phyloP scores from a whole-genome alignment of 2,797 vertebrate genomes.

The Anguilla obscura region DNA sequence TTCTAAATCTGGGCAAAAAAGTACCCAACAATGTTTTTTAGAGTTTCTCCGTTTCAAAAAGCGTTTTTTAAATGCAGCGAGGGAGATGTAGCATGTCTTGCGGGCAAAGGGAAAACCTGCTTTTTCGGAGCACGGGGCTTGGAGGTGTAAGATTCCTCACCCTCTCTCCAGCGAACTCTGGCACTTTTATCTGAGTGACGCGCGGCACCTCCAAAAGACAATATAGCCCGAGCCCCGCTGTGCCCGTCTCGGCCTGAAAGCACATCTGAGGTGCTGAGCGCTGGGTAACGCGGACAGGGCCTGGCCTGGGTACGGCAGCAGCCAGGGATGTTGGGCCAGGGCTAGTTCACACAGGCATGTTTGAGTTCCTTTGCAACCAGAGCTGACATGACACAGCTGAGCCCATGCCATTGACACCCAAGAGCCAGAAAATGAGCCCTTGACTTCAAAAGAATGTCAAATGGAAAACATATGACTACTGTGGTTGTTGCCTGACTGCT shows the following conservation, averaged over 20 bases:
- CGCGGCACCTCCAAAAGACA: slow-evolving; percentile 62
- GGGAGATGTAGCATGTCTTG: slow-evolving; percentile 55
- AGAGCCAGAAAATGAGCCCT: slow-evolving; percentile 1
- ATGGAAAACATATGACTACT: not conserved
- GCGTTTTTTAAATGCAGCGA: not conserved
- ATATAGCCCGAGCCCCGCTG: slow-evolving; percentile 67
- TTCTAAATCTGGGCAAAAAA: not conserved
- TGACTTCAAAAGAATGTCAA: slow-evolving; percentile 3
- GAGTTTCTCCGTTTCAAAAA: not conserved
- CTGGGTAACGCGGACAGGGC: not conserved
- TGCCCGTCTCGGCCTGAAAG: slow-evolving; percentile 57
- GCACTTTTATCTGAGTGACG: slow-evolving; percentile 37
- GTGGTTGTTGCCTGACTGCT: slow-evolving; percentile 1
- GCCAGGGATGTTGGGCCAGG: not conserved
- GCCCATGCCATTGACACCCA: not conserved
- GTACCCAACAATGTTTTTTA: not conserved
- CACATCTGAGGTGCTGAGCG: slow-evolving; percentile 37
- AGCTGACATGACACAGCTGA: not conserved
- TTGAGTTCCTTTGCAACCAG: not conserved
- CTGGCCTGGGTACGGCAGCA: not conserved
- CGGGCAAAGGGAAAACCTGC: not conserved
- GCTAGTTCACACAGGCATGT: not conserved
- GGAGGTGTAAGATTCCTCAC: slow-evolving; percentile 43
- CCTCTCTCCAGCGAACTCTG: slow-evolving; percentile 63
- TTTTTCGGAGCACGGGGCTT: slow-evolving; percentile 22